Evolutionary conservation across 1,140 invertebrate genomes (phyloP).

Genomic region (Drosophila nebulosa): DNA sequence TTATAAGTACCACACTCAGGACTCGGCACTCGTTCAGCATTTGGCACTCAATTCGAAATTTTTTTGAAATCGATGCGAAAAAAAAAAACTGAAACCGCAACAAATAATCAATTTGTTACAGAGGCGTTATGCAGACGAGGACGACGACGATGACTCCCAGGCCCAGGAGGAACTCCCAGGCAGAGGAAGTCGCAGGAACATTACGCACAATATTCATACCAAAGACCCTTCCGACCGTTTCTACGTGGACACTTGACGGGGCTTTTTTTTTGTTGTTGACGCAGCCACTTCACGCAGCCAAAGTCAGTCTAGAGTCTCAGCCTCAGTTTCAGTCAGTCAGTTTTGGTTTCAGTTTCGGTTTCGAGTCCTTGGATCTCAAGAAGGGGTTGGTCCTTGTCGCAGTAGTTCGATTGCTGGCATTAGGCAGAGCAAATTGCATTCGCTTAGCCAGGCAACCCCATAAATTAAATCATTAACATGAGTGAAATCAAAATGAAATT

Average conservation of each 20-base stretch:
- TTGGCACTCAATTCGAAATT: conserved; percentile 57
- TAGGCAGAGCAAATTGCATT: conserved; percentile 67
- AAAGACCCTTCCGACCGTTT: conserved; percentile 36
- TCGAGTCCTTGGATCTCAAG: background rate
- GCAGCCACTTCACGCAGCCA: conserved; percentile 52
- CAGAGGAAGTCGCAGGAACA: conserved; percentile 5
- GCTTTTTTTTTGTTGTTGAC: conserved; percentile 38
- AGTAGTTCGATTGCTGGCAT: conserved; percentile 18
- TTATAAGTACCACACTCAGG: conserved; percentile 59
- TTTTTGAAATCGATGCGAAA: conserved; percentile 58
- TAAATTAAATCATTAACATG: conserved; percentile 70
- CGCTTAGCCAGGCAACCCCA: conserved; percentile 72
- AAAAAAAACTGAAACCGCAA: conserved; percentile 59
- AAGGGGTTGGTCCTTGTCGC: conserved; percentile 4
- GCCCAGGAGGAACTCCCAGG: conserved; percentile 6
- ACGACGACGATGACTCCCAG: background rate
- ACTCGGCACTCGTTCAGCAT: background rate
- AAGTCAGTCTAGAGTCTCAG: conserved; percentile 17
- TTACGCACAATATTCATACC: conserved; percentile 54
- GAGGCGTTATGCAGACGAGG: conserved; percentile 54
- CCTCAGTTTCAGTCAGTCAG: conserved; percentile 6
- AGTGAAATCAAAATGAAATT: conserved; percentile 38
- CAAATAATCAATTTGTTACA: conserved; percentile 78
- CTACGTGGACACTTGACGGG: conserved; percentile 43
- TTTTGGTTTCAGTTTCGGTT: background rate